A percentile compares a stretch with the other conserved stretches of the same genome.
phyloP scores from a whole-genome alignment of 2,888 invertebrate species.

The Venusia cambrica region DNA sequence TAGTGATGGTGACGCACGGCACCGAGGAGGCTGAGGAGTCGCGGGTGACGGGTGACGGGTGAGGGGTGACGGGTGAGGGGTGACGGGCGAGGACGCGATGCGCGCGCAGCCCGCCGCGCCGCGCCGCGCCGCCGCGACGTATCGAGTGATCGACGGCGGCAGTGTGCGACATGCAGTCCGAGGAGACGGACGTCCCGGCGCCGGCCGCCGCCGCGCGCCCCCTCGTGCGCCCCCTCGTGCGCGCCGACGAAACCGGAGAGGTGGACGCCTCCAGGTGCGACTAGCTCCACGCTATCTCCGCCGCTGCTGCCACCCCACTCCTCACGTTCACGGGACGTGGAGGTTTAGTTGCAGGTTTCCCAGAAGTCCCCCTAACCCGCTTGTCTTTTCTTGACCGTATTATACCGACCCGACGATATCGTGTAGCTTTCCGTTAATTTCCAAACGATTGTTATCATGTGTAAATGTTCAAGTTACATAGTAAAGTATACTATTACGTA shows the following conservation, averaged over 20 bases:
- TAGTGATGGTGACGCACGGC: too few species aligned
- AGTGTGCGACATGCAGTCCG: slow-evolving; percentile 35
- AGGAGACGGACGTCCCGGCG: slow-evolving; percentile 40
- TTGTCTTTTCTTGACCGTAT: too few species aligned
- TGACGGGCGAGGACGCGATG: too few species aligned
- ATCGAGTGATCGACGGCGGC: slow-evolving; percentile 28
- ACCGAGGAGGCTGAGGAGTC: slow-evolving; percentile 9
- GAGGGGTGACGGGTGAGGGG: too few species aligned
- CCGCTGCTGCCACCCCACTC: background rate
- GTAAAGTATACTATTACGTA: too few species aligned
- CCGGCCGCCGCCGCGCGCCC: slow-evolving; percentile 34
- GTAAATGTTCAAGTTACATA: too few species aligned
- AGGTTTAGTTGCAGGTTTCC: too few species aligned
- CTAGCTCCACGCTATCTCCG: background rate
- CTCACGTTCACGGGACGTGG: background rate
- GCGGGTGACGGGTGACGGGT: too few species aligned
- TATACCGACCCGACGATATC: too few species aligned
- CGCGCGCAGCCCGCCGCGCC: slow-evolving; percentile 10
- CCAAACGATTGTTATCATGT: too few species aligned
- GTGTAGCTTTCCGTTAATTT: too few species aligned
- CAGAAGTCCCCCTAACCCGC: too few species aligned
- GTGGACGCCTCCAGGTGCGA: slow-evolving; percentile 89
- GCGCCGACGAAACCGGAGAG: slow-evolving; percentile 91
- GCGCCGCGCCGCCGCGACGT: slow-evolving; percentile 17
- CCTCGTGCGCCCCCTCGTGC: slow-evolving; percentile 85